Conservation (phyloP, 2,113 vertebrate genomes). For the Saguinus imperator region DNA sequence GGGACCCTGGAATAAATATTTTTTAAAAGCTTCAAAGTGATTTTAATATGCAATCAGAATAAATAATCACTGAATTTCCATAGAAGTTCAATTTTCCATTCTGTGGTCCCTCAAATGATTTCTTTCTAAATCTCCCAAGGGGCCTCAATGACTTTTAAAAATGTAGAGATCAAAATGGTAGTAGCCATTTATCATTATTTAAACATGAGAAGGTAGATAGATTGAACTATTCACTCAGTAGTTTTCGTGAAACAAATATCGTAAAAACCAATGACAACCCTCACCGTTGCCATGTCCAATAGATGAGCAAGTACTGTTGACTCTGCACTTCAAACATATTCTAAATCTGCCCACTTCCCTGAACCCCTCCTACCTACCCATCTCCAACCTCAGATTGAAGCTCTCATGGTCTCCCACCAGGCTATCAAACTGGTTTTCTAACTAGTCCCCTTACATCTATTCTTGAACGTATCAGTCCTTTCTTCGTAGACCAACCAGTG, state of each 20-base stretch:
- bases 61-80: not conserved
- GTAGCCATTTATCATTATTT: slow-evolving; percentile 11
- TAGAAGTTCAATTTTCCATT: slow-evolving; percentile 20
- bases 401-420: not conserved
- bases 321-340: not conserved
- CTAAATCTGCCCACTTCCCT: not conserved
- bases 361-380: not conserved
- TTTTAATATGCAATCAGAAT: not conserved
- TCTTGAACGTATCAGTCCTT: not conserved
- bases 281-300: not conserved
- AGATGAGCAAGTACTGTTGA: not conserved
- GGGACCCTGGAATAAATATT: not conserved
- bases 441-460: not conserved
- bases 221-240: not conserved
- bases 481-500: not conserved
- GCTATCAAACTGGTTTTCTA: not conserved
- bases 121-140: slow-evolving; percentile 17
- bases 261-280: not conserved
- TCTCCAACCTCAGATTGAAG: not conserved
- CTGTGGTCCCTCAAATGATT: not conserved
- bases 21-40: not conserved
- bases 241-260: not conserved
- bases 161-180: not conserved
- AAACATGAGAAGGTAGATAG: not conserved
- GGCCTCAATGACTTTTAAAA: not conserved